A percentile compares a stretch with the other conserved stretches of the same genome.
Evolutionary conservation across 2,113 vertebrate genomes (phyloP).

Genomic region (Kobus ellipsiprymnus): DNA sequence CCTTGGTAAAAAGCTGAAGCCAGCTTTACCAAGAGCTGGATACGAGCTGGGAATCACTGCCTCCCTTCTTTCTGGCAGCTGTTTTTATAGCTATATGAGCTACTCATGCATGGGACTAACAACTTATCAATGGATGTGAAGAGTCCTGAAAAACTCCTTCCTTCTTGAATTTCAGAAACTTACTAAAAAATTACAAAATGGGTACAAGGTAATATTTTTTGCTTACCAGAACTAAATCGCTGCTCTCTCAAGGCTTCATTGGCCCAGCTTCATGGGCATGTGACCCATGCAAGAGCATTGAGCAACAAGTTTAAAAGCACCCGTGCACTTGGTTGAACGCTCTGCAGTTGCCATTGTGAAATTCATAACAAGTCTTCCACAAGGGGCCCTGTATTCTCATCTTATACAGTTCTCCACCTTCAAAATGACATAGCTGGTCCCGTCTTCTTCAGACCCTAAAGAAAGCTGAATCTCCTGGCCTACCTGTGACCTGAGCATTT

Average conservation of each 20-base stretch:
- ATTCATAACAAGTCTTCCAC: neutral
- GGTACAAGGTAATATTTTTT: neutral
- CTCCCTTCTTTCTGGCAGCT: neutral
- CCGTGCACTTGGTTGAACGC: neutral
- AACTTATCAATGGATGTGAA: neutral
- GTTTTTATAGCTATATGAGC: neutral
- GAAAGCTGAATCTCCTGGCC: neutral
- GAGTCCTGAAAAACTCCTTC: neutral
- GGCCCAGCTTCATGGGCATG: neutral
- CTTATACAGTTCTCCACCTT: neutral
- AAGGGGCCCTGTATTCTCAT: neutral
- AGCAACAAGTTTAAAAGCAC: neutral
- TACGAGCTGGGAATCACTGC: neutral
- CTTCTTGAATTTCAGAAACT: neutral
- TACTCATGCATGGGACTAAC: neutral
- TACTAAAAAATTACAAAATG: neutral
- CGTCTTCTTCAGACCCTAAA: neutral
- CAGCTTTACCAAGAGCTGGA: neutral
- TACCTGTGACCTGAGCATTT: neutral
- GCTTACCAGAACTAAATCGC: neutral
- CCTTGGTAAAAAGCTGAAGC: neutral
- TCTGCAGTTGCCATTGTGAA: neutral
- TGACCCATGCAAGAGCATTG: fast-evolving
- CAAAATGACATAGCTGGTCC: neutral
- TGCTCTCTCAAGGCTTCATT: neutral